phyloP scores from a whole-genome alignment of 1,140 invertebrate genomes.

The Rhynchophorus ferrugineus region DNA sequence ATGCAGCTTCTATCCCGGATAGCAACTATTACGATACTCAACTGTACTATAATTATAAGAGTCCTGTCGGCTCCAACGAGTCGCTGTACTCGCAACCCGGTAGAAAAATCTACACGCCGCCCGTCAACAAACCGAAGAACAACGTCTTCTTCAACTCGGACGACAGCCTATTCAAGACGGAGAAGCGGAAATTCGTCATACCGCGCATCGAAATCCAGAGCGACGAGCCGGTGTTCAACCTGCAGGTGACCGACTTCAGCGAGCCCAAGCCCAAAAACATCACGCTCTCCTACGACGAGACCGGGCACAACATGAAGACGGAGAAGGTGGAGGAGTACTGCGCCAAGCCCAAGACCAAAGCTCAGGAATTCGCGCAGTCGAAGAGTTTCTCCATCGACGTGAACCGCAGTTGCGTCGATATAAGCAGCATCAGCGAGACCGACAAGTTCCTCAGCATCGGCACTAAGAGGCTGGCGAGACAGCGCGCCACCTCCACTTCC shows the following conservation, averaged over 20 bases:
- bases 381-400: constrained; percentile 37
- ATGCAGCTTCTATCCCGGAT: constrained; percentile 33
- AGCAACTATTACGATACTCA: constrained; percentile 24
- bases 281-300: constrained; percentile 32
- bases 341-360: constrained; percentile 20
- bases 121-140: constrained; percentile 33
- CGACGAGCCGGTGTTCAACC: constrained; percentile 33
- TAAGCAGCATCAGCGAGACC: constrained; percentile 26
- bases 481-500: constrained; percentile 29
- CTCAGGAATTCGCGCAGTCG: constrained; percentile 29
- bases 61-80: constrained; percentile 32
- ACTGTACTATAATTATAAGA: constrained; percentile 28
- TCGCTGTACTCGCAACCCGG: constrained; percentile 28
- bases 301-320: constrained; percentile 24
- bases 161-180: constrained; percentile 36
- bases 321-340: constrained; percentile 26
- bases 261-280: constrained; percentile 35
- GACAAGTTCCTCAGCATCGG: constrained; percentile 32
- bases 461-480: constrained; percentile 26
- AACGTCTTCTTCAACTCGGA: constrained; percentile 39
- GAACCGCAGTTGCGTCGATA: constrained; percentile 26
- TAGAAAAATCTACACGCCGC: constrained; percentile 32
- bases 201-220: constrained; percentile 36
- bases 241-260: constrained; percentile 38
- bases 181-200: constrained; percentile 33